Evolutionary conservation across 2,797 vertebrate genomes (phyloP), one percentile per base, ranked within the genome.

Genomic region (Coregonus suidteri): DNA sequence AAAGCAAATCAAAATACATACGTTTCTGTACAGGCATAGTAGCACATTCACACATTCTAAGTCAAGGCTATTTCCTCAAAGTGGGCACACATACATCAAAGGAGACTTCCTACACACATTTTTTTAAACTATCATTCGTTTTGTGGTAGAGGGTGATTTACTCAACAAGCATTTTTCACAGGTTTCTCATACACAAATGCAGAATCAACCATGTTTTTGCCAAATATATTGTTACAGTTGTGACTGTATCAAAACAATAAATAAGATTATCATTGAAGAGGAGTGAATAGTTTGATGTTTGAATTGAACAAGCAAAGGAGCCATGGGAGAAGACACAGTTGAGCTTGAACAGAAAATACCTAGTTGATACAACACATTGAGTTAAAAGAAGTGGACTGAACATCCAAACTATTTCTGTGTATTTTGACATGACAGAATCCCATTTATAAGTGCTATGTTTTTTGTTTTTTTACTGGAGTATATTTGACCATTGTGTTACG

Each of bases 11-110:
- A 92, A 93, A 91, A 84, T 80, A 91, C 85, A 59, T 62, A 90
- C 73, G 93, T 92, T 79, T 94, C 95, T 97, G 94, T 96, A 96
- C 96, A 97, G 89, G 85, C 88, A 89, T 85, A 87, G 88, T 85
- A 91, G 90, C 90, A 92, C 91, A 89, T 90, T 89, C 89, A 93
- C 90, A 93, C 90, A 93, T 91, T 92, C 91, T 90, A 87, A 64
- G 88, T 90, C 87, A 86, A 82, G 81, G 89, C 89, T 87, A 88
- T 92, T 87, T 94, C 91, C 92, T 93, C 93, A 84, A 77, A 87
- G 87, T 83, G 67, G 92, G 89, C 84, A 91, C 88, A 88, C 73
- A 20, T 59, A 85, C 88, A 91, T 91, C 91, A 94, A 91, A 94
- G 93, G 92, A 96, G 91, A 87, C 81, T 86, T 92, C 92, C 93